These are phyloP conservation scores for Troilus luridus DNA, from an alignment of 2,888 invertebrate species.

Conservation along the genomic window DNA sequence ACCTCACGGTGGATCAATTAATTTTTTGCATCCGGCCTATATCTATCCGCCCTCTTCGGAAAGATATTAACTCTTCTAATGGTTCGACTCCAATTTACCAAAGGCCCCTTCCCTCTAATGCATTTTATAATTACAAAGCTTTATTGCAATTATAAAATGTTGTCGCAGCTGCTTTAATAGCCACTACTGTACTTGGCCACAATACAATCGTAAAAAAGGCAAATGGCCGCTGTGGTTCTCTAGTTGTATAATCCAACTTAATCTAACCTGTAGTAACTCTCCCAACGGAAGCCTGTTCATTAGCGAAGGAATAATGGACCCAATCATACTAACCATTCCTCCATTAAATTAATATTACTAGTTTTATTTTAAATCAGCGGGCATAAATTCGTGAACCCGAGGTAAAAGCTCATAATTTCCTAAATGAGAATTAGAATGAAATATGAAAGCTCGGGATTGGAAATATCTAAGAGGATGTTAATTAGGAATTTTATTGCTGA, in stretches of 20 bases:
- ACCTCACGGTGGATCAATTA: conserved; percentile 28
- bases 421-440: not conserved
- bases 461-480: not conserved
- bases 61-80: conserved; percentile 33
- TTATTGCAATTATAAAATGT: conserved; percentile 33
- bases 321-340: conserved; percentile 19
- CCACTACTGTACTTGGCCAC: conserved; percentile 38
- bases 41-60: not conserved
- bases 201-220: conserved; percentile 30
- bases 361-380: conserved; percentile 22
- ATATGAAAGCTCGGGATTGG: not conserved
- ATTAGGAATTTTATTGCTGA: not conserved
- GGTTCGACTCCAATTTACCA: conserved; percentile 36
- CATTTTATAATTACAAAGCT: conserved; percentile 45
- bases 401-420: not conserved
- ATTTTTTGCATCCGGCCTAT: conserved; percentile 33
- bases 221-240: conserved; percentile 13
- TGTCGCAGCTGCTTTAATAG: conserved; percentile 33
- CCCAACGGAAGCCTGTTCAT: not conserved
- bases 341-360: conserved; percentile 27
- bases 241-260: conserved; percentile 38
- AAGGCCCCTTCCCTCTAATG: conserved; percentile 6
- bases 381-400: not conserved
- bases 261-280: conserved; percentile 7
- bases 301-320: conserved; percentile 7